Evolutionary conservation across 2,113 vertebrate genomes (phyloP).

Genomic region (Corapipo altera): DNA sequence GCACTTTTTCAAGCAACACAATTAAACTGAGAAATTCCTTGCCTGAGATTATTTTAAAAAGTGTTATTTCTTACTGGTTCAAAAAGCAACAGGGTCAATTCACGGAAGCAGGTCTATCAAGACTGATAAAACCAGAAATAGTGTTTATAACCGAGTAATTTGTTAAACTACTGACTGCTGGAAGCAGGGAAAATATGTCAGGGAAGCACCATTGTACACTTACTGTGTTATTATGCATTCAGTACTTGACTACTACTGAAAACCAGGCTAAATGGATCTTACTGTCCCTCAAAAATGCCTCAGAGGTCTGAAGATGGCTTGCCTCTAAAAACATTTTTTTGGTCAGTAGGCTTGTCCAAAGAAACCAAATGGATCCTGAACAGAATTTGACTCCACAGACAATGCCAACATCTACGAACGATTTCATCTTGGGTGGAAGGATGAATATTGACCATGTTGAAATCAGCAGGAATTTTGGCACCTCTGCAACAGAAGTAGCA

Average conservation of each 20-base stretch:
- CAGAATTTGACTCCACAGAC: neutral
- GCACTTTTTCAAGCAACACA: neutral
- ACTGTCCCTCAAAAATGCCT: neutral
- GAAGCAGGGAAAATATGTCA: neutral
- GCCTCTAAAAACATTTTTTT: neutral
- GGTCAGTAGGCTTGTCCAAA: neutral
- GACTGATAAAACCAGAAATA: neutral
- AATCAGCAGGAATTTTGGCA: neutral
- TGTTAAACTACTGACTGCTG: neutral
- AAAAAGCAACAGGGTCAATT: neutral
- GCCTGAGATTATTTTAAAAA: neutral
- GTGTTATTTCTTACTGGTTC: neutral
- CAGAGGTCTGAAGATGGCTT: neutral
- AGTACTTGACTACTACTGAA: neutral
- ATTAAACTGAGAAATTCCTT: neutral
- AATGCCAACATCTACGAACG: accelerated
- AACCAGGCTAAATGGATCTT: neutral
- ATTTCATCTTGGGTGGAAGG: neutral
- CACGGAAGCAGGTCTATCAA: neutral
- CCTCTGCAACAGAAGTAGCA: neutral
- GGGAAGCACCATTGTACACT: neutral
- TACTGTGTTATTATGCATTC: neutral
- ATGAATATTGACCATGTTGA: neutral
- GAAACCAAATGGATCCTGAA: neutral
- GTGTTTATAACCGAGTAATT: neutral